phyloP scores from a whole-genome alignment of 2,797 vertebrate species.

The Anas capensis region DNA sequence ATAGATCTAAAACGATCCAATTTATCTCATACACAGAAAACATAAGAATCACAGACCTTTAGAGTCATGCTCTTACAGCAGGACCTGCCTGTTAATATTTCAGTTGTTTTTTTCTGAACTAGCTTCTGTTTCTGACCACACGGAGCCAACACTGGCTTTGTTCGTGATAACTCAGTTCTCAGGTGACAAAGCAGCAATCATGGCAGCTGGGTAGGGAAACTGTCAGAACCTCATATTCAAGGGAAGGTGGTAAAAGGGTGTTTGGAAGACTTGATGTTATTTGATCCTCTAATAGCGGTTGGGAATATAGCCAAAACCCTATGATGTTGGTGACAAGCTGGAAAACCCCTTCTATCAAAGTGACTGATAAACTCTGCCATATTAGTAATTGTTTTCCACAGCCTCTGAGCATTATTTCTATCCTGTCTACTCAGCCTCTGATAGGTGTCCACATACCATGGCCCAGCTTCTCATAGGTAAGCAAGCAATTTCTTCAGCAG shows the following conservation, averaged over 20 bases:
- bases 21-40: neutral
- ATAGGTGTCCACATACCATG: neutral
- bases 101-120: neutral
- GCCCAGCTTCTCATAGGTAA: neutral
- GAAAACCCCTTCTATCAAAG: neutral
- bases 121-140: neutral
- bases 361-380: slow-evolving; percentile 10
- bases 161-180: neutral
- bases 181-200: neutral
- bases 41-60: neutral
- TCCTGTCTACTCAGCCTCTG: neutral
- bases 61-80: neutral
- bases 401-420: neutral
- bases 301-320: neutral
- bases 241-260: neutral
- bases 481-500: neutral
- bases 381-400: slow-evolving; percentile 33
- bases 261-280: neutral
- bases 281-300: neutral
- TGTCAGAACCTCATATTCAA: neutral
- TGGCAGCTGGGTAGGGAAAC: neutral
- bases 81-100: neutral
- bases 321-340: neutral
- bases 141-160: neutral
- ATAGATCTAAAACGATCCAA: neutral